Conservation (phyloP, 2,888 invertebrate genomes). For the Tenthredo livida region DNA sequence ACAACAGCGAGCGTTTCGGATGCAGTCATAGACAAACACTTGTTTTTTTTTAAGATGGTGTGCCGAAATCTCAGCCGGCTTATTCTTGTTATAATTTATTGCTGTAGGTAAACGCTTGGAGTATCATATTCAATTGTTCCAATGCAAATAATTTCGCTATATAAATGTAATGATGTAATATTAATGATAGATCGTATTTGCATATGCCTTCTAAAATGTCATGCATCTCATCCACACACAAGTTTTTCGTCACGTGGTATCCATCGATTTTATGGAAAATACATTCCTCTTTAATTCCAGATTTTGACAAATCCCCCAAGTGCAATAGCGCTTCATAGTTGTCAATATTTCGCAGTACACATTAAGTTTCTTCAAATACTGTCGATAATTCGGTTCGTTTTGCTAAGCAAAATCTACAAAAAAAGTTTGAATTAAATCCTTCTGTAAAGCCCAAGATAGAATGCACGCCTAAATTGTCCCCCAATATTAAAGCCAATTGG, state of each 20-base stretch:
- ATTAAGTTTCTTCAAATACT: too few relatives aligned
- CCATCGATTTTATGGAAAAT: slow-evolving; percentile 33
- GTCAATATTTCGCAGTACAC: too few relatives aligned
- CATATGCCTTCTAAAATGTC: slow-evolving; percentile 56
- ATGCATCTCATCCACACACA: slow-evolving; percentile 55
- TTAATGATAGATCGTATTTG: slow-evolving; percentile 51
- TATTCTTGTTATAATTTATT: slow-evolving; percentile 5
- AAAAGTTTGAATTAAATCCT: slow-evolving; percentile 57
- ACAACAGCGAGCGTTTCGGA: slow-evolving; percentile 3
- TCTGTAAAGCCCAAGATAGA: slow-evolving; percentile 58
- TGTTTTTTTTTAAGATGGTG: neutral
- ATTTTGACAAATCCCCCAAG: slow-evolving; percentile 54
- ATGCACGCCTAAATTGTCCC: slow-evolving; percentile 61
- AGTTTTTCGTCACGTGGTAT: slow-evolving; percentile 59
- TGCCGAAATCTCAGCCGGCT: neutral
- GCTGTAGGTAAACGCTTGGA: neutral
- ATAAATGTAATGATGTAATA: slow-evolving; percentile 32
- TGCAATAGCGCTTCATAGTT: slow-evolving; percentile 29
- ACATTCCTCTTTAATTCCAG: slow-evolving; percentile 56
- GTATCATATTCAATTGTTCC: neutral
- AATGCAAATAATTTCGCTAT: neutral
- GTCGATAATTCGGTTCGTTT: neutral
- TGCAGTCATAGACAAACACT: slow-evolving; percentile 15
- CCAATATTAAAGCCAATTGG: slow-evolving; percentile 55
- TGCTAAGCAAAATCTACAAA: slow-evolving; percentile 60